Percentiles rank a stretch among this genome's conserved stretches.
Conservation (phyloP, 2,888 invertebrate genomes). For the Dichetophora obliterata region DNA sequence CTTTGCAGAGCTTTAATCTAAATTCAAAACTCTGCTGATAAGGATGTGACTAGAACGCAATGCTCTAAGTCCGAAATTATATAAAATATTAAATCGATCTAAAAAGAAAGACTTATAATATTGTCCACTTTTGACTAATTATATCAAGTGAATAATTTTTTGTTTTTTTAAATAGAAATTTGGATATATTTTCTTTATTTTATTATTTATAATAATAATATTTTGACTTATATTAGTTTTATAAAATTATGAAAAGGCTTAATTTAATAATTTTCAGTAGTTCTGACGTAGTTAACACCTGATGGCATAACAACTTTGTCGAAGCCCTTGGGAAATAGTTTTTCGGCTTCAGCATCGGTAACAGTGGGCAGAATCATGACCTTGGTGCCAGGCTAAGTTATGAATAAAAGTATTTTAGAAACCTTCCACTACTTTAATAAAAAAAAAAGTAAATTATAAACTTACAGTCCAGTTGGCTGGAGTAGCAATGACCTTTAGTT, state of each 20-base stretch:
- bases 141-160: no score
- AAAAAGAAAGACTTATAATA: no score
- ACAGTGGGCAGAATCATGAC: constrained; percentile 86
- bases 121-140: no score
- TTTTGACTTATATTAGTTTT: no score
- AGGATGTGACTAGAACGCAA: no score
- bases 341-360: constrained; percentile 75
- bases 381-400: constrained; percentile 76
- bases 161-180: background rate
- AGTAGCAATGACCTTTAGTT: constrained; percentile 81
- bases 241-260: background rate
- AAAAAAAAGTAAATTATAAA: no score
- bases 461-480: constrained; percentile 88
- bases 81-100: no score
- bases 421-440: no score
- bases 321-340: constrained; percentile 79
- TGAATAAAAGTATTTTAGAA: background rate
- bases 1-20: no score
- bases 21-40: no score
- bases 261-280: constrained; percentile 76
- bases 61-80: no score
- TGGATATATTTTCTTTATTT: no score
- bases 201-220: background rate
- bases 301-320: constrained; percentile 81
- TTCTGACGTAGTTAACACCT: constrained; percentile 81